phyloP scores from a whole-genome alignment of 1,140 invertebrate species.

The Rhopalosiphum padi region DNA sequence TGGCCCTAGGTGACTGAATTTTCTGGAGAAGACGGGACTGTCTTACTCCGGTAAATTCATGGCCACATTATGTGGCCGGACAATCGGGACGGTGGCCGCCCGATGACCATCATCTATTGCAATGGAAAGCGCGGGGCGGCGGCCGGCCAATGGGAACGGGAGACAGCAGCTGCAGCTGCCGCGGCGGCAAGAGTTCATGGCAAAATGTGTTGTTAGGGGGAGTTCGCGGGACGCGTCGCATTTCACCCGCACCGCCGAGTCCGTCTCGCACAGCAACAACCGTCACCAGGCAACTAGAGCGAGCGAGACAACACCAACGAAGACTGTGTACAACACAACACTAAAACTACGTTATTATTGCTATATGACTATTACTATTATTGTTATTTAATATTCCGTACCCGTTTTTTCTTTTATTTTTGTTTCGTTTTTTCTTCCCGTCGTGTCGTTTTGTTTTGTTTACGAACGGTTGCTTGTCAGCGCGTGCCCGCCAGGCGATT shows the following conservation, averaged over 20 bases:
- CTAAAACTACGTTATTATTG: not conserved
- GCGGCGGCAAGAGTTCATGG: not conserved
- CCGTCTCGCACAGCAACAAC: not conserved
- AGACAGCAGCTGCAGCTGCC: too few species aligned
- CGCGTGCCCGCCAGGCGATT: slow-evolving; percentile 25
- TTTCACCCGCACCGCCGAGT: not conserved
- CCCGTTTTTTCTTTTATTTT: slow-evolving; percentile 21
- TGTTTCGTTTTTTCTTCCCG: slow-evolving; percentile 41
- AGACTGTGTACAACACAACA: not conserved
- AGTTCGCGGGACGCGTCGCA: not conserved
- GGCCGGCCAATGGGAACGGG: not conserved
- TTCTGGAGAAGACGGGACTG: not conserved
- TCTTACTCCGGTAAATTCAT: not conserved
- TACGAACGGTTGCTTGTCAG: slow-evolving; percentile 48
- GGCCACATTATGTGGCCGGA: not conserved
- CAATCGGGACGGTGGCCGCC: not conserved
- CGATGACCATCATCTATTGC: not conserved
- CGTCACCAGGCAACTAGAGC: not conserved
- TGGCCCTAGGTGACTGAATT: not conserved
- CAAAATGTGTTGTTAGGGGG: not conserved
- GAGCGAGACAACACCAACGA: not conserved
- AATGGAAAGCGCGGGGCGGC: not conserved
- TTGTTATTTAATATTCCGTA: not conserved
- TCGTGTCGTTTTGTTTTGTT: slow-evolving; percentile 48
- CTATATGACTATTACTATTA: not conserved